A percentile compares a stretch with the other conserved stretches of the same genome.
Evolutionary conservation across 2,113 vertebrate species (phyloP).

Genomic region (Rhinoptilus africanus): DNA sequence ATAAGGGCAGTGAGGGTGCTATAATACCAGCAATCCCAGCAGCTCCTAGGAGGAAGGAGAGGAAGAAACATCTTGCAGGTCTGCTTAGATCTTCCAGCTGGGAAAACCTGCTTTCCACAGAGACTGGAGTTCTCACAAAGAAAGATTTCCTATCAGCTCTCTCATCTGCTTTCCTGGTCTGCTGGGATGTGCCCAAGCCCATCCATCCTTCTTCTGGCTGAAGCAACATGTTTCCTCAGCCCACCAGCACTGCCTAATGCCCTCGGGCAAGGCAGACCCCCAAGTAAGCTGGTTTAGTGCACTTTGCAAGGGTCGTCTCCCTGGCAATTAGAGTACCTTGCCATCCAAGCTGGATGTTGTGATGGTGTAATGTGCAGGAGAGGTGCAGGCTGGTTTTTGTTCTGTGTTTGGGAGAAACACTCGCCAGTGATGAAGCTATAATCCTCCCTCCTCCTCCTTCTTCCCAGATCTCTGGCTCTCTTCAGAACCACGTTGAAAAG

Average conservation of each 20-base stretch:
- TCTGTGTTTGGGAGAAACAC: background rate
- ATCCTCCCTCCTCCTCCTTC: background rate
- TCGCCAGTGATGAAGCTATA: background rate
- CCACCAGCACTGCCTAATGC: background rate
- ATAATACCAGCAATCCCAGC: background rate
- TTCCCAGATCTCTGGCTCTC: background rate
- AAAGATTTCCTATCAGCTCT: background rate
- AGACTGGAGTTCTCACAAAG: background rate
- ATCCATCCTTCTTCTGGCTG: background rate
- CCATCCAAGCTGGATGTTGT: fast-evolving
- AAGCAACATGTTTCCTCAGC: background rate
- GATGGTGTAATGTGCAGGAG: background rate
- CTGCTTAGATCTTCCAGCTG: background rate
- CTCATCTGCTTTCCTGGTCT: background rate
- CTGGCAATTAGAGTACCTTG: background rate
- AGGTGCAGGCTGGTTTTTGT: background rate
- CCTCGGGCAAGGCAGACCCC: background rate
- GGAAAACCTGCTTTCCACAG: background rate
- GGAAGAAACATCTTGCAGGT: background rate
- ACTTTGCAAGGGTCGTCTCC: background rate
- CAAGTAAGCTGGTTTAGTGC: background rate
- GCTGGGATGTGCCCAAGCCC: background rate
- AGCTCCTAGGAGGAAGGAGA: background rate
- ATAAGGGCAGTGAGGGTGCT: background rate
- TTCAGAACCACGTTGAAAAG: background rate